phyloP scores from a whole-genome alignment of 2,797 vertebrate species.

The Gallirallus australis region DNA sequence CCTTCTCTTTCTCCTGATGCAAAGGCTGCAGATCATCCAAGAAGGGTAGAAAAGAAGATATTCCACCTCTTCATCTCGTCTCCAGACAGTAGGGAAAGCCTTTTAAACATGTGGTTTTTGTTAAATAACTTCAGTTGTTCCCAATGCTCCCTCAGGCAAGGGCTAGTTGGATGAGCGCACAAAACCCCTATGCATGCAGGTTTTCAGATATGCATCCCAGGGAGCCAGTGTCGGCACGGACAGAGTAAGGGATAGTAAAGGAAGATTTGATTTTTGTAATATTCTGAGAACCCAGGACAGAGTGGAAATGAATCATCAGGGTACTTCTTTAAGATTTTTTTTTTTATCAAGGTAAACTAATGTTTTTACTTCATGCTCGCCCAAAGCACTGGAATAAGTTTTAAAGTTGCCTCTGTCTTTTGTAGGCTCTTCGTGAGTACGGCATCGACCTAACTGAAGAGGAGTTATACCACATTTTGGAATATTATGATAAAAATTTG shows the following conservation, averaged over 20 bases:
- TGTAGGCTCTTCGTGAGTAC: conserved; percentile 78
- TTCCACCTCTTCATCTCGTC: neutral
- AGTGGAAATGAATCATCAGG: neutral
- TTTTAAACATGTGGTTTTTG: neutral
- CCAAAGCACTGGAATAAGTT: neutral
- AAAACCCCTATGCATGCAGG: neutral
- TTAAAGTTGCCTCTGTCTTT: neutral
- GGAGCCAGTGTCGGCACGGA: neutral
- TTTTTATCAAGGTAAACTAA: neutral
- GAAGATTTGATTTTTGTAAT: neutral
- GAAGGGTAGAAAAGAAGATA: neutral
- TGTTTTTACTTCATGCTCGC: neutral
- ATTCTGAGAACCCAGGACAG: neutral
- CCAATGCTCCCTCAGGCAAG: neutral
- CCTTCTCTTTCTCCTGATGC: neutral
- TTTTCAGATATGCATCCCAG: neutral
- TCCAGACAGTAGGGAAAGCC: neutral
- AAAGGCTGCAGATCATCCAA: neutral
- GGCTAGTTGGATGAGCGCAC: neutral
- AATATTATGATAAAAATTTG: conserved; percentile 80
- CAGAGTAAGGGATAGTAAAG: neutral
- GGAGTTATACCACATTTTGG: conserved; percentile 82
- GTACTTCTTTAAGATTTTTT: too few species aligned
- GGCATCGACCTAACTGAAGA: conserved; percentile 75
- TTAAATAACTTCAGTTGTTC: neutral